Conservation (phyloP, 2,113 vertebrate genomes). For the Patagioenas fasciata region DNA sequence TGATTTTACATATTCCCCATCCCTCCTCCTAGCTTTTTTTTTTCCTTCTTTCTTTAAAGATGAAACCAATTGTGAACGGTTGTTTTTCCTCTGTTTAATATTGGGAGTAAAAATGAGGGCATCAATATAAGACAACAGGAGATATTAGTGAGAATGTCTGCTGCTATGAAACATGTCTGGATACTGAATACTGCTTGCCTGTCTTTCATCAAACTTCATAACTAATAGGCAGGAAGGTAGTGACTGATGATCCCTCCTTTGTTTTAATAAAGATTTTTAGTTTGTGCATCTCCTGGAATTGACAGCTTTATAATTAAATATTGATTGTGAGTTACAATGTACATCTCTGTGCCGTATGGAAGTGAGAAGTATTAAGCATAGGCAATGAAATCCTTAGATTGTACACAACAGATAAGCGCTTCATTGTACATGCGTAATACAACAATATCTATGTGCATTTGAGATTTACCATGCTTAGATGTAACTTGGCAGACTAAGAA, state of each 20-base stretch:
- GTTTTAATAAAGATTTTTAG: not conserved
- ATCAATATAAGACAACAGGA: not conserved
- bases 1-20: not conserved
- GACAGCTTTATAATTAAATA: not conserved
- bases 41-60: not conserved
- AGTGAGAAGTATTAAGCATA: not conserved
- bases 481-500: not conserved
- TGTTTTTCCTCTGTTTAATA: not conserved
- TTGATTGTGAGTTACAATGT: not conserved
- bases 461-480: not conserved
- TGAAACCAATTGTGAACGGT: not conserved
- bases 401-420: not conserved
- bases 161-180: not conserved
- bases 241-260: not conserved
- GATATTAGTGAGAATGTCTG: not conserved
- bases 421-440: not conserved
- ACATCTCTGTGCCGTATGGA: not conserved
- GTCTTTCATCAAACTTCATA: not conserved
- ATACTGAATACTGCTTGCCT: not conserved
- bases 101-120: not conserved
- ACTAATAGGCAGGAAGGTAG: not conserved
- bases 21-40: rapidly evolving
- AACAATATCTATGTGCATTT: not conserved
- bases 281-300: not conserved
- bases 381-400: not conserved